A percentile compares a stretch with the other conserved stretches of the same genome.
phyloP scores from a whole-genome alignment of 2,797 vertebrate genomes.

The Antennarius maculatus region DNA sequence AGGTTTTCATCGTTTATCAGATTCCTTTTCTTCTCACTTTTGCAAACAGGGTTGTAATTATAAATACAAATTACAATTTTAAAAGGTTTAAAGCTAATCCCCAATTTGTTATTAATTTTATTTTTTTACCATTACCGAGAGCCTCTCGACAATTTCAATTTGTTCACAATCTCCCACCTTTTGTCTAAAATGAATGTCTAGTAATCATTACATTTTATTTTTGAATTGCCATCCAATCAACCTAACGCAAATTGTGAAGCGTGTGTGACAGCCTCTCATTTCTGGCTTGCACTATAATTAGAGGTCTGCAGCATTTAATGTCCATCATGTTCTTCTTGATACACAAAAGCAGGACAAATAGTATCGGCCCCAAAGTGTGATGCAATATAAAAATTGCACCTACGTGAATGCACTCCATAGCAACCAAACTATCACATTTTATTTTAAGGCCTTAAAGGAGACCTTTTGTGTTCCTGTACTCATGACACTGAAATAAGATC shows the following conservation, averaged over 20 bases:
- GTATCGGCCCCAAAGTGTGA: slow-evolving; percentile 5
- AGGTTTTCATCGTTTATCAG: no score
- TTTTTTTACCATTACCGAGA: background rate
- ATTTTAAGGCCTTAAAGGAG: slow-evolving; percentile 48
- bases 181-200: slow-evolving; percentile 25
- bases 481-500: slow-evolving; percentile 11
- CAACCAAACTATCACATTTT: slow-evolving; percentile 38
- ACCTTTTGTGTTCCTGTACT: slow-evolving; percentile 27
- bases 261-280: slow-evolving; percentile 25
- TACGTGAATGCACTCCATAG: slow-evolving; percentile 18
- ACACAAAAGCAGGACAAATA: slow-evolving; percentile 9
- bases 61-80: no score
- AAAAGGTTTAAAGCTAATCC: background rate
- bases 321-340: slow-evolving; percentile 11
- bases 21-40: no score
- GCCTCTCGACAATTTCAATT: slow-evolving; percentile 18
- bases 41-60: no score
- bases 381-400: slow-evolving; percentile 42
- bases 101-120: background rate
- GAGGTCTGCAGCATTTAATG: slow-evolving; percentile 20
- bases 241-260: slow-evolving; percentile 18
- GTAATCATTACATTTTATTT: slow-evolving; percentile 14
- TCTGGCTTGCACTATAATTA: slow-evolving; percentile 12
- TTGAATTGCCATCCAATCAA: slow-evolving; percentile 39
- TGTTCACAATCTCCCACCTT: slow-evolving; percentile 18